These are phyloP conservation scores for Formica aserva DNA, from an alignment of 2,888 invertebrate species.

Conservation along the genomic window DNA sequence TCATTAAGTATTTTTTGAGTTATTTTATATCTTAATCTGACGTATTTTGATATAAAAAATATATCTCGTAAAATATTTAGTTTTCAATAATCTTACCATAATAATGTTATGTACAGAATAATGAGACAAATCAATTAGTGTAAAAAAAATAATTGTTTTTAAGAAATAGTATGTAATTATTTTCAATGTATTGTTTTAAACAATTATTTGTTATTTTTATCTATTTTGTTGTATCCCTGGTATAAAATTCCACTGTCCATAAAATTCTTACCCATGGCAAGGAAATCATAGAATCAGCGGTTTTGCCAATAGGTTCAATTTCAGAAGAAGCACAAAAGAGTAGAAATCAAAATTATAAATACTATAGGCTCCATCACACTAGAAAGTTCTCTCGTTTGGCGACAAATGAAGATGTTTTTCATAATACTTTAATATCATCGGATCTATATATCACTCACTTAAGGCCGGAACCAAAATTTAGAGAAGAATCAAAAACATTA, in stretches of 20 bases:
- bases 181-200: too few species aligned
- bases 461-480: not conserved
- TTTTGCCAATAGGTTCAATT: not conserved
- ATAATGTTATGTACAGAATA: too few species aligned
- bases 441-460: not conserved
- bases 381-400: not conserved
- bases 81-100: too few species aligned
- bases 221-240: not conserved
- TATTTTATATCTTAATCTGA: too few species aligned
- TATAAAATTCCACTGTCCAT: conserved; percentile 10
- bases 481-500: not conserved
- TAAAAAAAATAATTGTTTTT: too few species aligned
- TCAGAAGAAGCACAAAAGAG: conserved; percentile 27
- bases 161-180: too few species aligned
- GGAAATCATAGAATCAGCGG: not conserved
- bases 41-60: too few species aligned
- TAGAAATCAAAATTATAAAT: conserved; percentile 2
- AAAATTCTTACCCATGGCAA: conserved; percentile 22
- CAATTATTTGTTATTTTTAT: not conserved
- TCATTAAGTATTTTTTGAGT: too few species aligned
- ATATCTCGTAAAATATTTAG: too few species aligned
- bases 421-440: not conserved
- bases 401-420: not conserved
- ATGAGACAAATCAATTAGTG: too few species aligned
- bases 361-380: not conserved